Percentiles rank a stretch among this genome's conserved stretches.
These are phyloP conservation scores for Melitaea athalia DNA, from an alignment of 2,888 invertebrate species.

Conservation along the genomic window DNA sequence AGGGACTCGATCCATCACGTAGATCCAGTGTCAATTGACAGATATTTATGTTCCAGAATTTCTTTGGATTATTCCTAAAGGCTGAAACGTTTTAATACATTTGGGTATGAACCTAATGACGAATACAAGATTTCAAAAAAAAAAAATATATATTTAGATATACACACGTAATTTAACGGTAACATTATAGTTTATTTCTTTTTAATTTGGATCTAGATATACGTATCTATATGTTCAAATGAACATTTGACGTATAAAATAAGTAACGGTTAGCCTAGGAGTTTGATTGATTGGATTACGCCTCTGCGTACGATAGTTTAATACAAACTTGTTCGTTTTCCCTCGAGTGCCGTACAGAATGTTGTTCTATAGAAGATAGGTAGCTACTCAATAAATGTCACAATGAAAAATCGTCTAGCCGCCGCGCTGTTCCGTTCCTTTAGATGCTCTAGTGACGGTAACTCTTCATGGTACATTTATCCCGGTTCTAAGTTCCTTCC, in stretches of 20 bases:
- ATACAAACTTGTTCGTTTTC: slow-evolving; percentile 32
- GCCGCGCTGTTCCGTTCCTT: slow-evolving; percentile 19
- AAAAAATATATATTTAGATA: no score
- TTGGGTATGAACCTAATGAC: no score
- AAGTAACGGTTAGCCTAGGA: slow-evolving; percentile 14
- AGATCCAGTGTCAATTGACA: no score
- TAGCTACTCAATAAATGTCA: slow-evolving; percentile 43
- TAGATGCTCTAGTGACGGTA: slow-evolving; percentile 12
- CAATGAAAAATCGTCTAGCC: slow-evolving; percentile 40
- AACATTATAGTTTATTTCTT: no score
- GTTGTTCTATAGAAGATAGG: slow-evolving; percentile 18
- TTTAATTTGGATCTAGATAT: no score
- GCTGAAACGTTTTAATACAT: no score
- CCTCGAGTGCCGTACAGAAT: slow-evolving; percentile 33
- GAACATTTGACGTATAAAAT: not conserved
- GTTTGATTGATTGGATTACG: slow-evolving; percentile 27
- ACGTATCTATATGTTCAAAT: not conserved
- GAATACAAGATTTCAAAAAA: no score
- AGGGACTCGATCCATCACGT: no score
- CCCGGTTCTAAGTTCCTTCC: slow-evolving; percentile 18
- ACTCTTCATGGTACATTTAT: slow-evolving; percentile 30
- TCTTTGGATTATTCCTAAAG: no score
- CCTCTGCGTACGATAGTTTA: slow-evolving; percentile 26
- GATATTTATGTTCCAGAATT: no score
- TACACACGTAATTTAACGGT: no score